phyloP scores from a whole-genome alignment of 2,113 vertebrate genomes.

The Jacana jacana region DNA sequence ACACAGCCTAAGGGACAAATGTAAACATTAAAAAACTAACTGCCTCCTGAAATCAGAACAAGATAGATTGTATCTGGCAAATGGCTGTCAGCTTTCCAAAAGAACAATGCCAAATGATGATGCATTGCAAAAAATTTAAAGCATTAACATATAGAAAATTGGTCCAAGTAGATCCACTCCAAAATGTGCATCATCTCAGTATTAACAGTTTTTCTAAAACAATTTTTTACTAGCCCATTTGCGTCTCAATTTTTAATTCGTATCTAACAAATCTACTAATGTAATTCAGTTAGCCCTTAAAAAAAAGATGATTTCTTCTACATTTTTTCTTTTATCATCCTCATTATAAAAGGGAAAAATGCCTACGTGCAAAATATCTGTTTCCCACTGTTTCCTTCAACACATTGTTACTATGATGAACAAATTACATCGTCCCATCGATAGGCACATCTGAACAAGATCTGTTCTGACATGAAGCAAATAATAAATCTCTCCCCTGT shows the following conservation, averaged over 20 bases:
- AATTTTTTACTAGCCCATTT: background rate
- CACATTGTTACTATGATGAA: background rate
- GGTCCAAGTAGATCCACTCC: background rate
- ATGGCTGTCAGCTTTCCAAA: background rate
- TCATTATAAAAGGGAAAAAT: background rate
- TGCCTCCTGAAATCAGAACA: background rate
- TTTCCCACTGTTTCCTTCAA: constrained; percentile 10
- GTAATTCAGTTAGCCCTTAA: background rate
- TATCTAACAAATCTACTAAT: background rate
- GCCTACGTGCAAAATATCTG: constrained; percentile 27
- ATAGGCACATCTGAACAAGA: constrained; percentile 64
- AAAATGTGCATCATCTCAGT: background rate
- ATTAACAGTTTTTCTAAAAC: background rate
- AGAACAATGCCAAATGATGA: background rate
- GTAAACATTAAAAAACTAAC: background rate
- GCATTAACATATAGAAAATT: background rate
- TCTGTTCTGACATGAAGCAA: constrained; percentile 73
- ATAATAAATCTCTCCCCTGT: constrained; percentile 73
- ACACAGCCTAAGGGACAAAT: background rate
- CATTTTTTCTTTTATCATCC: background rate
- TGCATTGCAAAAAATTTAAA: background rate
- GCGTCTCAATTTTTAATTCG: background rate
- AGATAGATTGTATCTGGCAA: background rate
- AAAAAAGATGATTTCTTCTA: background rate
- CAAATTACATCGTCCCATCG: constrained; percentile 51